Conservation (phyloP, 2,797 vertebrate species). For the Scyliorhinus canicula region DNA sequence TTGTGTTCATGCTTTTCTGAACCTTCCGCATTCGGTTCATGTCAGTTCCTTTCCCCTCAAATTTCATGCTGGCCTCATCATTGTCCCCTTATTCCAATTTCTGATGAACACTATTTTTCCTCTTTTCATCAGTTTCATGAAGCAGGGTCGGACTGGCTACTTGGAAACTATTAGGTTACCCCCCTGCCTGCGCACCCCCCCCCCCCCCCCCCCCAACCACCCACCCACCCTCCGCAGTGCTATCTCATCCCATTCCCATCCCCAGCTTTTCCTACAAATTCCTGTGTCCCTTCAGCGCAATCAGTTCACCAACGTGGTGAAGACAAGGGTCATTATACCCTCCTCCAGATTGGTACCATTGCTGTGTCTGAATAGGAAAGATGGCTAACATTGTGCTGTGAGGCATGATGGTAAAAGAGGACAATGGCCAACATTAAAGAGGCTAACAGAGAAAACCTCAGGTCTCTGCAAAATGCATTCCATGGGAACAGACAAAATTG, state of each 20-base stretch:
- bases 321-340: background rate
- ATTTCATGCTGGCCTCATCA: background rate
- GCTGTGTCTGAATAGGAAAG: too few species aligned
- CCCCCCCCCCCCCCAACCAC: too few species aligned
- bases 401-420: too few species aligned
- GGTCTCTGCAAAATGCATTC: too few species aligned
- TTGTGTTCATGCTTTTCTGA: background rate
- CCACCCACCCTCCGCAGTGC: too few species aligned
- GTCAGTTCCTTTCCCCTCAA: background rate
- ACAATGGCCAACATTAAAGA: too few species aligned
- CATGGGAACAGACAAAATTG: too few species aligned
- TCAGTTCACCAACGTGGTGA: background rate
- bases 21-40: background rate
- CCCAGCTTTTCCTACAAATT: background rate
- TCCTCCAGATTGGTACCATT: background rate
- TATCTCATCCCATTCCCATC: background rate
- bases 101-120: background rate
- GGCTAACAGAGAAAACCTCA: too few species aligned
- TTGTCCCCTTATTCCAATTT: background rate
- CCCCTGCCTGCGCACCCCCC: too few species aligned
- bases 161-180: background rate
- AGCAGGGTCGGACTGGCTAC: background rate
- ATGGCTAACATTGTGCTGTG: too few species aligned
- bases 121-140: background rate
- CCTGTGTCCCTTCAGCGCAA: background rate